Evolutionary conservation across 2,113 vertebrate species (phyloP).

Genomic region (Tretioscincus oriximinensis): DNA sequence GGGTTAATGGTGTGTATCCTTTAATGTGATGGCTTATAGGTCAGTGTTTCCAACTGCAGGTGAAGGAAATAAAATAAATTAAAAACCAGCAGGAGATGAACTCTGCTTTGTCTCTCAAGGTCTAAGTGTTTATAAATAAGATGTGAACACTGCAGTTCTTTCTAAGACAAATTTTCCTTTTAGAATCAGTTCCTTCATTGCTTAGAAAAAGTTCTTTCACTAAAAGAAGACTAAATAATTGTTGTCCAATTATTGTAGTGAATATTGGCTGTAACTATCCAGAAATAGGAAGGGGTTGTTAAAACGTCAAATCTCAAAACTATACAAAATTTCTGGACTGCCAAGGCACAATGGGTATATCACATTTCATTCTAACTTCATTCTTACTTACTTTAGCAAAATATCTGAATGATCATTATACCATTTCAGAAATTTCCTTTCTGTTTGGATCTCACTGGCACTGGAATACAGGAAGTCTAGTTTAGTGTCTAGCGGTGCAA

Average conservation of each 20-base stretch:
- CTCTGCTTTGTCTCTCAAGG: neutral
- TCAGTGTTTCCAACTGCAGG: slow-evolving; percentile 21
- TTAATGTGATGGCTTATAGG: neutral
- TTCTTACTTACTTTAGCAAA: neutral
- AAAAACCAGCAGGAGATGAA: slow-evolving; percentile 31
- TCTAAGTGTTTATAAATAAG: neutral
- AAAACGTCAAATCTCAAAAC: neutral
- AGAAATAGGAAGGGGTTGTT: slow-evolving; percentile 24
- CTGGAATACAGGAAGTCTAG: fast-evolving
- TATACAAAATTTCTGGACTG: neutral
- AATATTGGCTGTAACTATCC: neutral
- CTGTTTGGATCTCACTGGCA: neutral
- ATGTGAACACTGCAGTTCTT: neutral
- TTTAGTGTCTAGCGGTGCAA: neutral
- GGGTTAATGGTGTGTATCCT: slow-evolving; percentile 3
- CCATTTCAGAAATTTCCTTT: neutral
- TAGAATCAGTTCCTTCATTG: neutral
- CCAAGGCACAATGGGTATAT: neutral
- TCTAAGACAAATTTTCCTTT: slow-evolving; percentile 12
- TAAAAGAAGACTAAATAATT: slow-evolving; percentile 11
- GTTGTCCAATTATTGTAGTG: neutral
- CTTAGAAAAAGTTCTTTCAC: neutral
- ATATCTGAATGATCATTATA: neutral
- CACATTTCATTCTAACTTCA: neutral
- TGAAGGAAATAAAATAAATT: slow-evolving; percentile 33